Evolutionary conservation across 1,140 invertebrate species (phyloP).

Genomic region (Magallana angulata): DNA sequence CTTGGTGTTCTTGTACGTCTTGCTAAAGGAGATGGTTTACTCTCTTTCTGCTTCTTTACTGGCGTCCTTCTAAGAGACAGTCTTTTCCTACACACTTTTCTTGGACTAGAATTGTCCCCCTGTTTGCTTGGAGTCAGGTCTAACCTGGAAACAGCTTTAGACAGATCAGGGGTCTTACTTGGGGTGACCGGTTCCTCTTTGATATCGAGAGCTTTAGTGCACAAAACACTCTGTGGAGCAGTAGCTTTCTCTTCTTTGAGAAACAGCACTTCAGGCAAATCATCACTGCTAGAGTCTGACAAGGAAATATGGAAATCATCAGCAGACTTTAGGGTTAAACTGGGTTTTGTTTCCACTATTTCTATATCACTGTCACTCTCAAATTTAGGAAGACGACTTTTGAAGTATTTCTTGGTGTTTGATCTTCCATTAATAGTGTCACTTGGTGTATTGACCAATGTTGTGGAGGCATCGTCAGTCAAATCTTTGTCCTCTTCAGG

Average conservation of each 20-base stretch:
- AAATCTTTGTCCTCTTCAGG: neutral
- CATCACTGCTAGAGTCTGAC: slow-evolving; percentile 40
- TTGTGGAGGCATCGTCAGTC: neutral
- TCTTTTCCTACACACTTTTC: neutral
- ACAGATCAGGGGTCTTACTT: neutral
- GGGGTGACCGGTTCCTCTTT: neutral
- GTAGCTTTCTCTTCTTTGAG: slow-evolving; percentile 26
- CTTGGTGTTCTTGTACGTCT: neutral
- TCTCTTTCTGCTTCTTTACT: slow-evolving; percentile 19
- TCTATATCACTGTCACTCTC: slow-evolving; percentile 26
- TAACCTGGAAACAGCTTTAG: neutral
- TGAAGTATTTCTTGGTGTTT: neutral
- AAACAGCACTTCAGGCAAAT: slow-evolving; percentile 44
- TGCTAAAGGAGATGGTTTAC: neutral
- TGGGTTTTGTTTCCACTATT: neutral
- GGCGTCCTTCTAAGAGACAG: neutral
- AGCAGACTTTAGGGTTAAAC: neutral
- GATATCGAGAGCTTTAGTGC: neutral
- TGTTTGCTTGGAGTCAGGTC: neutral
- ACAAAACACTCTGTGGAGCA: neutral
- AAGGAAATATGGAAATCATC: slow-evolving; percentile 31
- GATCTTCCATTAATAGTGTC: neutral
- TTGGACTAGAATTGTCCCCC: neutral
- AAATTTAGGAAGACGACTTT: neutral
- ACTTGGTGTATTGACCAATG: neutral